phyloP scores from a whole-genome alignment of 2,888 invertebrate genomes.

The Cataglyphis rosenhaueri region DNA sequence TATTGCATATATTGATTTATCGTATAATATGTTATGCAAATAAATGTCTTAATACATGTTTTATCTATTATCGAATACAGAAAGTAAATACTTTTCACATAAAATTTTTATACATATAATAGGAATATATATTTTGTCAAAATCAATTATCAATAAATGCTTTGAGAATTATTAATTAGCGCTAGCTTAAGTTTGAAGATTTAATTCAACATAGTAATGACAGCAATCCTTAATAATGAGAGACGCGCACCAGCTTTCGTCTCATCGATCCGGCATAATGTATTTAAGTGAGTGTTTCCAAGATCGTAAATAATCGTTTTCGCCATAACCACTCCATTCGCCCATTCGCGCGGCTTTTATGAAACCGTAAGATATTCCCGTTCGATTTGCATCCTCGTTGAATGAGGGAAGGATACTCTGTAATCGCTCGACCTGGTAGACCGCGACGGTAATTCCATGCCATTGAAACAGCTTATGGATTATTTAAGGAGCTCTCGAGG shows the following conservation, averaged over 20 bases:
- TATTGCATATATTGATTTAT: not conserved
- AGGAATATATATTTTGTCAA: not conserved
- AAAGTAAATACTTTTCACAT: not conserved
- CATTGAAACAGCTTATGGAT: slow-evolving; percentile 70
- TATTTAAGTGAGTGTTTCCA: not conserved
- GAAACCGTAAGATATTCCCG: slow-evolving; percentile 48
- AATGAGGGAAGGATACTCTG: slow-evolving; percentile 31
- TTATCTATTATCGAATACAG: not conserved
- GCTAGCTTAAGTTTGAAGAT: not conserved
- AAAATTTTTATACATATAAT: not conserved
- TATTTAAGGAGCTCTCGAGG: slow-evolving; percentile 68
- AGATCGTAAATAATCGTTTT: slow-evolving; percentile 23
- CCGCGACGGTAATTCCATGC: slow-evolving; percentile 67
- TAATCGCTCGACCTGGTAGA: slow-evolving; percentile 44
- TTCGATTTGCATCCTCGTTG: slow-evolving; percentile 37
- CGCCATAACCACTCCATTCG: not conserved
- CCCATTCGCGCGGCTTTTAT: slow-evolving; percentile 21
- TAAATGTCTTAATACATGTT: not conserved
- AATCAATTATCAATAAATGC: not conserved
- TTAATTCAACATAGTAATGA: not conserved
- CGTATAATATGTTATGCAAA: not conserved
- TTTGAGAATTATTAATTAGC: slow-evolving; percentile 11
- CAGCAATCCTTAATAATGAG: slow-evolving; percentile 11
- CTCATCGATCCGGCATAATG: not conserved
- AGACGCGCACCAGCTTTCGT: not conserved